Evolutionary conservation across 2,797 vertebrate species (phyloP).

Genomic region (Champsocephalus esox): DNA sequence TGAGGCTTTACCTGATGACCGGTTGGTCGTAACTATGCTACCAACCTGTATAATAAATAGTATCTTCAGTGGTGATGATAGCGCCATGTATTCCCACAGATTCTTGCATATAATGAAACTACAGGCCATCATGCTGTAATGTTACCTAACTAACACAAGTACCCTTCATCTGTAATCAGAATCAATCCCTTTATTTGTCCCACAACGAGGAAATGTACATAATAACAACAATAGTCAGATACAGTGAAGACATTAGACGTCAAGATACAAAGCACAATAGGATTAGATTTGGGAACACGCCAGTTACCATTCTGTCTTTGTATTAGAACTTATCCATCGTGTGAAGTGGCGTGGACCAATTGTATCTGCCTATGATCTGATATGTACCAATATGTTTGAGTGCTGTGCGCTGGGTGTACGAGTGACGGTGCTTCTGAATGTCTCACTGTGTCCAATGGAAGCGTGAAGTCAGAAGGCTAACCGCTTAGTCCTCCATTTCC

Average conservation of each 20-base stretch:
- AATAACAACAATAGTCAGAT: too few species aligned
- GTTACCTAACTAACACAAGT: constrained; percentile 1
- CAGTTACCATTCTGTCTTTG: too few species aligned
- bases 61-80: neutral
- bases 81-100: neutral
- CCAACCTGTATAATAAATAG: neutral
- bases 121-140: constrained; percentile 26
- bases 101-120: constrained; percentile 4
- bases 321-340: too few species aligned
- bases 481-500: constrained; percentile 81
- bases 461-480: constrained; percentile 86
- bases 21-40: neutral
- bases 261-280: too few species aligned
- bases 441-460: constrained; percentile 81
- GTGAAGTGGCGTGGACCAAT: too few species aligned
- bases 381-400: neutral
- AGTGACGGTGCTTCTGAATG: constrained; percentile 33
- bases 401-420: constrained; percentile 33
- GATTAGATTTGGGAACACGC: too few species aligned
- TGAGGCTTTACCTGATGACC: neutral
- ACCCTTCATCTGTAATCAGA: too few species aligned
- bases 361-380: too few species aligned
- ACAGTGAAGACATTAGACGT: too few species aligned
- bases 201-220: too few species aligned
- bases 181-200: too few species aligned